Conservation (phyloP, 2,113 vertebrate genomes). For the Typhlomys cinereus region DNA sequence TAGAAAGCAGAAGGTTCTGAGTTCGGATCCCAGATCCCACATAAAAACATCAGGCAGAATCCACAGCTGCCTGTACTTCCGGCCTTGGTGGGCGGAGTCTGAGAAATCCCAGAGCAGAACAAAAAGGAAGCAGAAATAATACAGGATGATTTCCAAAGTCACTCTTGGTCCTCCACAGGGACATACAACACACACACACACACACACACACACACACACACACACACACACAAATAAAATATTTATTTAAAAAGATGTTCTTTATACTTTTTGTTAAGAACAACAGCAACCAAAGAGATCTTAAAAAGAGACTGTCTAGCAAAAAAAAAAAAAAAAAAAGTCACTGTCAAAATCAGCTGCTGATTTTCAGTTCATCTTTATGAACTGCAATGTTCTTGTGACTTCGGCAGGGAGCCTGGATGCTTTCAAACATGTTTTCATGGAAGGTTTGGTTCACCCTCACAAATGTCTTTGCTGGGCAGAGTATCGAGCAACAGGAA, state of each 20-base stretch:
- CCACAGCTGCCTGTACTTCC: too few species aligned
- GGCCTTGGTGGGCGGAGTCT: too few species aligned
- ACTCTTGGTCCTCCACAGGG: too few species aligned
- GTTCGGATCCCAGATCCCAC: too few species aligned
- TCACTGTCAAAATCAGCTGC: background rate
- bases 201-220: too few species aligned
- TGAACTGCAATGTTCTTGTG: background rate
- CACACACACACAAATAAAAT: too few species aligned
- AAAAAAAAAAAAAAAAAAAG: slow-evolving; percentile 52
- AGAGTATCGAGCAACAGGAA: background rate
- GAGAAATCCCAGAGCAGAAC: too few species aligned
- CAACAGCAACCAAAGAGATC: background rate
- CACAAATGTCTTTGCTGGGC: background rate
- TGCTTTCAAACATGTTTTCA: background rate
- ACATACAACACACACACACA: too few species aligned
- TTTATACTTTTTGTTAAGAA: background rate
- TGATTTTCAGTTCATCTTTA: slow-evolving; percentile 25
- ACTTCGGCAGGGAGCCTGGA: background rate
- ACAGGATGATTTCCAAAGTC: too few species aligned
- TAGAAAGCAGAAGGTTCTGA: too few species aligned
- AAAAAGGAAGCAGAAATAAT: too few species aligned
- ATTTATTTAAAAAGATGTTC: background rate
- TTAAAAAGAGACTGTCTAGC: background rate
- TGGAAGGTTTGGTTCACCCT: background rate
- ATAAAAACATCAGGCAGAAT: too few species aligned